These are phyloP conservation scores for Collichthys lucidus DNA, from an alignment of 2,113 vertebrate species.

Conservation along the genomic window DNA sequence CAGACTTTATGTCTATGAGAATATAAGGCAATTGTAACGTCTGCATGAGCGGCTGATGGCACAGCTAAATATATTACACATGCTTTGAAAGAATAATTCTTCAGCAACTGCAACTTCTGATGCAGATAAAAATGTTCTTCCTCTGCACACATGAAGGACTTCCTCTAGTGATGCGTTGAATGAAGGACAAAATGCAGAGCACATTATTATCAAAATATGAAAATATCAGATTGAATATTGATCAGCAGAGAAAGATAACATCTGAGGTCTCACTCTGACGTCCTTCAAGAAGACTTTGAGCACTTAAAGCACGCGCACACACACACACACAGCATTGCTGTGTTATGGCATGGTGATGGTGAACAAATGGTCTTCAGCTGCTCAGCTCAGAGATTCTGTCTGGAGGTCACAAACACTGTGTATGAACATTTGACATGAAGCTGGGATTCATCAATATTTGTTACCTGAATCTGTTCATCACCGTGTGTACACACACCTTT, in stretches of 20 bases:
- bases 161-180: slow-evolving; percentile 7
- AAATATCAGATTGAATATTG: slow-evolving; percentile 73
- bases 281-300: slow-evolving; percentile 41
- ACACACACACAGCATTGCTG: neutral
- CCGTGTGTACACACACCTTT: no score
- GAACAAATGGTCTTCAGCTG: neutral
- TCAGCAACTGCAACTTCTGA: neutral
- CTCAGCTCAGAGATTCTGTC: neutral
- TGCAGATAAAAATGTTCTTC: neutral
- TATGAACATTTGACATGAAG: no score
- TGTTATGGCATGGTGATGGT: neutral
- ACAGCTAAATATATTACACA: neutral
- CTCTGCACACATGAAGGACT: neutral
- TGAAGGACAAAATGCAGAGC: slow-evolving; percentile 33
- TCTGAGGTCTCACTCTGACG: slow-evolving; percentile 21
- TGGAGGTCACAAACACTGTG: neutral
- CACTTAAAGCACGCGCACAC: neutral
- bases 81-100: neutral
- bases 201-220: slow-evolving; percentile 40
- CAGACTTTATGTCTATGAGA: neutral
- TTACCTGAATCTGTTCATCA: no score
- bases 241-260: slow-evolving; percentile 53
- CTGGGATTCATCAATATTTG: no score
- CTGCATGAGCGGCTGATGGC: neutral
- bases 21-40: neutral